phyloP scores from a whole-genome alignment of 92 coral and sea anemone genomes.

The Phymanthus crucifer region DNA sequence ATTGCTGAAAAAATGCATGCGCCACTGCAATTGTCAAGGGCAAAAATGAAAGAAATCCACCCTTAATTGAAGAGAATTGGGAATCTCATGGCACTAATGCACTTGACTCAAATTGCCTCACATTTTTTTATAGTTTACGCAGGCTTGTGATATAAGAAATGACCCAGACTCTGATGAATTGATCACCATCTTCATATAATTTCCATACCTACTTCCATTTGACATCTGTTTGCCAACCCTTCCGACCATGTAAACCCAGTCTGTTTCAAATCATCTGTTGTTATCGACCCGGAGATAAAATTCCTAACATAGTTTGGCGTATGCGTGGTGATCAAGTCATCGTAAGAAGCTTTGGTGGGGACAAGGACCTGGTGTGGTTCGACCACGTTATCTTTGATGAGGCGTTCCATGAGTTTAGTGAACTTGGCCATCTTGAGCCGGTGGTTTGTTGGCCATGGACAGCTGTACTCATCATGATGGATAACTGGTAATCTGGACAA shows the following conservation, averaged over 20 bases:
- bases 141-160: too few relatives aligned
- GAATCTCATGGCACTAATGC: too few relatives aligned
- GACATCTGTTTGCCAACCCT: slow-evolving; percentile 61
- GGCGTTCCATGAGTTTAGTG: slow-evolving; percentile 60
- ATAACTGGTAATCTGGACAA: slow-evolving; percentile 55
- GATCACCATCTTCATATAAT: background rate
- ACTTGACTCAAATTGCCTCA: too few relatives aligned
- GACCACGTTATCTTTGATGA: slow-evolving; percentile 53
- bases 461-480: slow-evolving; percentile 61
- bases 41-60: too few relatives aligned
- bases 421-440: slow-evolving; percentile 72
- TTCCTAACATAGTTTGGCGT: slow-evolving; percentile 37
- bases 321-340: slow-evolving; percentile 48
- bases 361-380: slow-evolving; percentile 32
- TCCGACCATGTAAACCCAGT: slow-evolving; percentile 72
- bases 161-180: too few relatives aligned
- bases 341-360: slow-evolving; percentile 53
- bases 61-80: too few relatives aligned
- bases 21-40: too few relatives aligned
- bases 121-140: too few relatives aligned
- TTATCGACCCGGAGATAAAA: slow-evolving; percentile 44
- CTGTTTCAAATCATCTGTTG: slow-evolving; percentile 40
- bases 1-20: too few relatives aligned
- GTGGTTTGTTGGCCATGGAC: slow-evolving; percentile 65
- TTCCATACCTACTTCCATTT: slow-evolving; percentile 67